Evolutionary conservation across 2,113 vertebrate species (phyloP).

Genomic region (Delphinus delphis): DNA sequence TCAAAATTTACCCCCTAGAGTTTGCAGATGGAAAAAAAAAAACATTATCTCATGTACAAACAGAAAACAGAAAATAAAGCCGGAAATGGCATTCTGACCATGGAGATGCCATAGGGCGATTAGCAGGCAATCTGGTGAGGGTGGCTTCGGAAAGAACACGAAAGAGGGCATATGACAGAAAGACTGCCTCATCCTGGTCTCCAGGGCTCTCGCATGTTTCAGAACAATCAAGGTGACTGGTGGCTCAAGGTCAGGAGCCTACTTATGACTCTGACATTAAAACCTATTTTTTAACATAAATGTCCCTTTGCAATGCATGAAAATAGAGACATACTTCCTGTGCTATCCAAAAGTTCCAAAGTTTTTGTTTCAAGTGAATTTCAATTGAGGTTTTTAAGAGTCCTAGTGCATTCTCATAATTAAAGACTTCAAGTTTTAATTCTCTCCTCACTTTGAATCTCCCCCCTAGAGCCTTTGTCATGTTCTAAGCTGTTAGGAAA

Average conservation of each 20-base stretch:
- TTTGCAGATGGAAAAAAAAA: constrained; percentile 84
- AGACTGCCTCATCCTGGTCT: not conserved
- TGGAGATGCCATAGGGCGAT: constrained; percentile 71
- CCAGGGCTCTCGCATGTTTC: not conserved
- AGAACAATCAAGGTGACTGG: too few species aligned
- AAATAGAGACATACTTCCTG: not conserved
- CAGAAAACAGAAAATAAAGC: constrained; percentile 80
- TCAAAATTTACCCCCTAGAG: constrained; percentile 88
- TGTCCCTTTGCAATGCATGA: not conserved
- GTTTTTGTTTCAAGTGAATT: not conserved
- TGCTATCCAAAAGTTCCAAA: not conserved
- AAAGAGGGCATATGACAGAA: constrained; percentile 23
- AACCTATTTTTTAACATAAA: not conserved
- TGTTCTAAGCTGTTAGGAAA: constrained; percentile 48
- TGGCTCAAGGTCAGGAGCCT: not conserved
- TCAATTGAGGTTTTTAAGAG: not conserved
- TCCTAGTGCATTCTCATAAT: constrained; percentile 30
- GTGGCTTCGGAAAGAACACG: constrained; percentile 19
- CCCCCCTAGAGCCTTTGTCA: constrained; percentile 44
- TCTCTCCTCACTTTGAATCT: constrained; percentile 44
- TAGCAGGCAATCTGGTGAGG: constrained; percentile 60
- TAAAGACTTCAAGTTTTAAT: constrained; percentile 54
- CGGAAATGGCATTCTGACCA: constrained; percentile 82
- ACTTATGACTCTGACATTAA: not conserved
- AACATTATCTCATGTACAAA: constrained; percentile 83